These are phyloP conservation scores for Dicranocentrus wangi DNA, from an alignment of 2,888 invertebrate genomes.

Conservation along the genomic window DNA sequence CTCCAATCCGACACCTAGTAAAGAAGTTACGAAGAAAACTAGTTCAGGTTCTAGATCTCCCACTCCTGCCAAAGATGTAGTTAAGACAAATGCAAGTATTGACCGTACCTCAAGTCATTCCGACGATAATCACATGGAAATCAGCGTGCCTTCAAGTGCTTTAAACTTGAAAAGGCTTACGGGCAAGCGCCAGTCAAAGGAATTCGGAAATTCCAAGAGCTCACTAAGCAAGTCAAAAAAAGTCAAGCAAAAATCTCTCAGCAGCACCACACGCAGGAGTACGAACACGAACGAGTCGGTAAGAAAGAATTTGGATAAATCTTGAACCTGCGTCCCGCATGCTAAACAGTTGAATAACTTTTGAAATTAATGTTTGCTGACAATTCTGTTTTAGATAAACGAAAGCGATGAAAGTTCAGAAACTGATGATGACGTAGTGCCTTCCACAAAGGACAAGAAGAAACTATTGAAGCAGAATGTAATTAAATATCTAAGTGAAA, in stretches of 20 bases:
- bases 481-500: slow-evolving; percentile 52
- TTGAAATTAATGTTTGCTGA: too few species aligned
- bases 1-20: background rate
- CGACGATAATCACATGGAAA: background rate
- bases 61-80: slow-evolving; percentile 10
- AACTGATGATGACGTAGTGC: slow-evolving; percentile 29
- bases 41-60: slow-evolving; percentile 34
- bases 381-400: background rate
- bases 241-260: slow-evolving; percentile 14
- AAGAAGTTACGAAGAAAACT: slow-evolving; percentile 12
- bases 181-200: slow-evolving; percentile 10
- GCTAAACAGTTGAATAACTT: too few species aligned
- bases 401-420: slow-evolving; percentile 28
- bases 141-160: background rate
- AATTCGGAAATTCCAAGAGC: background rate
- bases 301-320: background rate
- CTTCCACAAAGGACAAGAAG: slow-evolving; percentile 33
- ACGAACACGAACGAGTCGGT: slow-evolving; percentile 12
- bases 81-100: slow-evolving; percentile 2
- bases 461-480: slow-evolving; percentile 49
- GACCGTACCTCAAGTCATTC: slow-evolving; percentile 1
- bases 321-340: too few species aligned
- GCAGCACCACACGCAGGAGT: slow-evolving; percentile 24
- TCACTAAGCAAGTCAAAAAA: background rate
- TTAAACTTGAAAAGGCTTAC: slow-evolving; percentile 24